phyloP scores from a whole-genome alignment of 2,797 vertebrate genomes.

The Protosalanx chinensis region DNA sequence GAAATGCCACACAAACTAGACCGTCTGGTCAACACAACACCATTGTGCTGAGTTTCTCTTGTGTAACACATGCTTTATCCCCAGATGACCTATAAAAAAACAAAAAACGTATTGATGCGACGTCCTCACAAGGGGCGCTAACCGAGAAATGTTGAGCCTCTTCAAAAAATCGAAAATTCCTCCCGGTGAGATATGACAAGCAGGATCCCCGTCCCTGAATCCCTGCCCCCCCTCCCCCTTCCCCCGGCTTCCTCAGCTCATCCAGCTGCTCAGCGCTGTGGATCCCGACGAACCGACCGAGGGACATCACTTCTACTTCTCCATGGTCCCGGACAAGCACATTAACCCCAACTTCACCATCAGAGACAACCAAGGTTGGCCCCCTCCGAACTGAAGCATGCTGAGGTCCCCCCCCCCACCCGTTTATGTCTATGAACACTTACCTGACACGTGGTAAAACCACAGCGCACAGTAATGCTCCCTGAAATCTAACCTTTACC shows the following conservation, averaged over 20 bases:
- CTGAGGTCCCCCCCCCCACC: too few species aligned
- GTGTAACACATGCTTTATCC: too few species aligned
- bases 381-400: slow-evolving; percentile 7
- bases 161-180: too few species aligned
- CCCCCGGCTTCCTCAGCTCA: slow-evolving; percentile 63
- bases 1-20: too few species aligned
- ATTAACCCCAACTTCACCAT: slow-evolving; percentile 85
- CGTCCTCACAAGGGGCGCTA: too few species aligned
- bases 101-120: too few species aligned
- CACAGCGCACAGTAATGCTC: background rate
- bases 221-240: background rate
- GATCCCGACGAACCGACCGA: slow-evolving; percentile 82
- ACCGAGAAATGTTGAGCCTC: too few species aligned
- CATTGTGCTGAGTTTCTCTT: too few species aligned
- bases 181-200: too few species aligned
- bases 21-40: too few species aligned
- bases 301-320: slow-evolving; percentile 83
- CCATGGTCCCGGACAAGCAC: slow-evolving; percentile 72
- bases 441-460: background rate
- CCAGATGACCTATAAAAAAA: too few species aligned
- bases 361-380: slow-evolving; percentile 86
- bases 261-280: slow-evolving; percentile 84
- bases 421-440: background rate
- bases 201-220: too few species aligned
- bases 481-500: background rate